Evolutionary conservation across 2,888 invertebrate species (phyloP), one percentile per base, ranked within the genome.

Genomic region (Tillus elongatus): DNA sequence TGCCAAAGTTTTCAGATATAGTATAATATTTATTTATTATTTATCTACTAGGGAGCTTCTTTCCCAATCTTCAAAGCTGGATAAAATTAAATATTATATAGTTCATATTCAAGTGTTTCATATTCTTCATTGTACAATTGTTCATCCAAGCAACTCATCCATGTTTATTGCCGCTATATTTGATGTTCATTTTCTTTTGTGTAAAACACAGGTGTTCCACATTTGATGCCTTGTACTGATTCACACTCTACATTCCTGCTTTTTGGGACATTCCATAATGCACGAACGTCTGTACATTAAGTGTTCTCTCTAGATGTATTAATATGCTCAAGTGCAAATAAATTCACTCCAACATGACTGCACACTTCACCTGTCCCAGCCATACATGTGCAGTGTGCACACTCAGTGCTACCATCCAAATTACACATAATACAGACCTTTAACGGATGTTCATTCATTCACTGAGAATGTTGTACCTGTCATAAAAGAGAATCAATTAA

Each of bases 361-460:
- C 44, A 45, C 6, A 42, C 46, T 40, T 42, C 46, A 12, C 43
- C 35, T 8, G 33, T 10, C 2, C 48, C 46, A 15, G 48, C 47
- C 35, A 44, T 37, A 34, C 48, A 46, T 11, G 40, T 44, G 15
- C 44, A 48, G 27, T 48, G 44, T 9, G 39, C 42, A 30, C 16
- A 36, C 14, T 26, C 13, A 13, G 46, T 33, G 6, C 33, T 37
- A 13, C 44, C 48, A 40, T 44, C 43, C 4, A 30, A 10, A 15
- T 31, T 10, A 15, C 12, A 13, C 13, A 40, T 30, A 3, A 42
- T 30, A 39, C 41, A 44, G 2, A 33, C 30, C 13, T 36, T 4
- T 3, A 44, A 19, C 2, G 33, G 36, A 3, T 9, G 2, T 12
- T 36, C 36, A 6, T 28, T 36, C 35, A 41, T 30, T 24, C 36